Conservation (phyloP, 2,113 vertebrate genomes). For the Sminthopsis crassicaudata region DNA sequence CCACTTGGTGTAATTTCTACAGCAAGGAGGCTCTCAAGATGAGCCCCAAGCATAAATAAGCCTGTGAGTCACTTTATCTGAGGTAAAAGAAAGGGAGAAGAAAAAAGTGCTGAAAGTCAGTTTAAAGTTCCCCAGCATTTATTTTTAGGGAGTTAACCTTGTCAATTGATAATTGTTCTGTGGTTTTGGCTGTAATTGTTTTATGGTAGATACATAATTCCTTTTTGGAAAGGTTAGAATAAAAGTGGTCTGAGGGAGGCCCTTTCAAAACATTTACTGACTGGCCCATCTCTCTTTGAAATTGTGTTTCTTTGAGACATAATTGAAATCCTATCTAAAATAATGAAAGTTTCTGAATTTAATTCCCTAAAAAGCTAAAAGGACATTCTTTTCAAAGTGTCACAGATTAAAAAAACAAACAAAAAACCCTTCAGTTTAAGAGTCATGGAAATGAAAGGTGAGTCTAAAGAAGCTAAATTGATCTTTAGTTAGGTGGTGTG, state of each 20-base stretch:
- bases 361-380: conserved; percentile 54
- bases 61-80: background rate
- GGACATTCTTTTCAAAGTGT: conserved; percentile 41
- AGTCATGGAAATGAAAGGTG: conserved; percentile 8
- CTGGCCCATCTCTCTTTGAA: conserved; percentile 2
- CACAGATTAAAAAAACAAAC: conserved; percentile 23
- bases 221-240: background rate
- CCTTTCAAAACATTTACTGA: background rate
- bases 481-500: background rate
- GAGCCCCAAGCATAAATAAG: background rate
- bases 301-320: conserved; percentile 10
- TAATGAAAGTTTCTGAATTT: conserved; percentile 61
- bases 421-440: background rate
- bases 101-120: background rate
- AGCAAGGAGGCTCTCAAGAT: background rate
- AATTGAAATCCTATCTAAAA: conserved; percentile 72
- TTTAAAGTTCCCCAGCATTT: background rate
- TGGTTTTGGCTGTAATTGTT: background rate
- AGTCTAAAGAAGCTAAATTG: conserved; percentile 36
- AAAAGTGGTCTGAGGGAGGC: background rate
- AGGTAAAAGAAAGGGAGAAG: background rate
- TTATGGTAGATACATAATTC: background rate
- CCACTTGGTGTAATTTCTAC: background rate
- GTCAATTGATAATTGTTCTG: background rate
- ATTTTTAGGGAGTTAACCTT: background rate